A percentile compares a stretch with the other conserved stretches of the same genome.
phyloP scores from a whole-genome alignment of 2,797 vertebrate species.

The Leptoclinus maculatus region DNA sequence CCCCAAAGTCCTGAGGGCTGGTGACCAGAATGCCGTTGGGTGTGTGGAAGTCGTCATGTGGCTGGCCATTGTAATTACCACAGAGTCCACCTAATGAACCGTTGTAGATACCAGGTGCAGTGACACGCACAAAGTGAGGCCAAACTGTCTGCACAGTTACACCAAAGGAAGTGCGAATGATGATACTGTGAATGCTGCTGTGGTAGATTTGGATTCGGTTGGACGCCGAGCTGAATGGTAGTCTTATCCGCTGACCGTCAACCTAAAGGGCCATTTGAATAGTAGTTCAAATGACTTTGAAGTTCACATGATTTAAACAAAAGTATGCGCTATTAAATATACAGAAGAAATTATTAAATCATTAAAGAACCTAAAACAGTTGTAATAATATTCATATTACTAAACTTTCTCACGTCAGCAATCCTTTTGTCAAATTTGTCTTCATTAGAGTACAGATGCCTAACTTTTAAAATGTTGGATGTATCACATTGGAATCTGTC shows the following conservation, averaged over 20 bases:
- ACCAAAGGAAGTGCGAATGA: slow-evolving; percentile 73
- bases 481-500: too few species aligned
- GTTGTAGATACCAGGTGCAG: slow-evolving; percentile 66
- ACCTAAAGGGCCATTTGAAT: slow-evolving; percentile 57
- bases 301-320: too few species aligned
- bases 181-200: slow-evolving; percentile 65
- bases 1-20: slow-evolving; percentile 60
- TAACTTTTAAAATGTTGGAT: too few species aligned
- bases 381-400: too few species aligned
- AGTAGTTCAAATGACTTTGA: too few species aligned
- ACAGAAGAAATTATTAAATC: too few species aligned
- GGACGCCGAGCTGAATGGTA: slow-evolving; percentile 56
- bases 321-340: too few species aligned
- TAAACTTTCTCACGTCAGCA: too few species aligned
- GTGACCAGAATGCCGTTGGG: slow-evolving; percentile 45
- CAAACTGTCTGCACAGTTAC: slow-evolving; percentile 75
- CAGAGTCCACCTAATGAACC: slow-evolving; percentile 75
- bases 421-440: too few species aligned
- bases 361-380: too few species aligned
- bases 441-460: too few species aligned
- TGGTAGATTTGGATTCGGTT: slow-evolving; percentile 64
- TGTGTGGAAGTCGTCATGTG: slow-evolving; percentile 69
- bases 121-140: slow-evolving; percentile 69
- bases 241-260: slow-evolving; percentile 61
- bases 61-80: slow-evolving; percentile 71